phyloP scores from a whole-genome alignment of 2,888 invertebrate species.

The Yponomeuta sedellus region DNA sequence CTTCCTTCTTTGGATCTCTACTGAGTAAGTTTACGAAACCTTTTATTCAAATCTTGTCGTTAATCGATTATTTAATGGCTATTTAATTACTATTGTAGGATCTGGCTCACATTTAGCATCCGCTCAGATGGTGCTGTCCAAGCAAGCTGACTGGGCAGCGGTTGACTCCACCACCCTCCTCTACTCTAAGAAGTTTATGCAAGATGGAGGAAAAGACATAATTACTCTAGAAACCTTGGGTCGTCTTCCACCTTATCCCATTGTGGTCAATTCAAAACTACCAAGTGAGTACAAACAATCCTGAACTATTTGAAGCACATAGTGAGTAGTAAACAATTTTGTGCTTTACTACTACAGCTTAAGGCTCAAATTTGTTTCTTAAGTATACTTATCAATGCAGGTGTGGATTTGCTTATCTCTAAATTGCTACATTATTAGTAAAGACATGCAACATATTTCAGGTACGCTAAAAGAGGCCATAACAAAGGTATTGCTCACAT shows the following conservation, averaged over 20 bases:
- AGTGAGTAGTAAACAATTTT: not conserved
- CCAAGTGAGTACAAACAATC: slow-evolving; percentile 53
- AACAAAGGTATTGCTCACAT: slow-evolving; percentile 50
- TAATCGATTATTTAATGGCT: slow-evolving; percentile 1
- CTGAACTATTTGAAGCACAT: not conserved
- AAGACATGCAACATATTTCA: slow-evolving; percentile 36
- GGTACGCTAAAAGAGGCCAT: slow-evolving; percentile 56
- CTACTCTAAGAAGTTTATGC: slow-evolving; percentile 72
- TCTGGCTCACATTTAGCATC: slow-evolving; percentile 79
- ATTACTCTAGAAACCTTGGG: slow-evolving; percentile 78
- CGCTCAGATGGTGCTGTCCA: slow-evolving; percentile 77
- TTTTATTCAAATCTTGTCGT: slow-evolving; percentile 1
- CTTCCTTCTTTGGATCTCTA: slow-evolving; percentile 76
- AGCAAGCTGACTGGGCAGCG: slow-evolving; percentile 79
- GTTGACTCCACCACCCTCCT: slow-evolving; percentile 78
- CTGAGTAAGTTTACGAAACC: slow-evolving; percentile 51
- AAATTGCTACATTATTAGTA: not conserved
- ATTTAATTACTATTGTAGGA: slow-evolving; percentile 39
- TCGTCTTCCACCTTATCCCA: slow-evolving; percentile 80
- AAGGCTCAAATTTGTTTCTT: not conserved
- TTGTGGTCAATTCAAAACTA: slow-evolving; percentile 76
- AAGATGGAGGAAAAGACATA: slow-evolving; percentile 74
- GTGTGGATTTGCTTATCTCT: not conserved
- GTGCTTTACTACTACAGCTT: not conserved
- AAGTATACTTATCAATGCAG: not conserved